Base-by-base conservation (phyloP, 2,113 vertebrate genomes). In the Menidia beryllina region DNA sequence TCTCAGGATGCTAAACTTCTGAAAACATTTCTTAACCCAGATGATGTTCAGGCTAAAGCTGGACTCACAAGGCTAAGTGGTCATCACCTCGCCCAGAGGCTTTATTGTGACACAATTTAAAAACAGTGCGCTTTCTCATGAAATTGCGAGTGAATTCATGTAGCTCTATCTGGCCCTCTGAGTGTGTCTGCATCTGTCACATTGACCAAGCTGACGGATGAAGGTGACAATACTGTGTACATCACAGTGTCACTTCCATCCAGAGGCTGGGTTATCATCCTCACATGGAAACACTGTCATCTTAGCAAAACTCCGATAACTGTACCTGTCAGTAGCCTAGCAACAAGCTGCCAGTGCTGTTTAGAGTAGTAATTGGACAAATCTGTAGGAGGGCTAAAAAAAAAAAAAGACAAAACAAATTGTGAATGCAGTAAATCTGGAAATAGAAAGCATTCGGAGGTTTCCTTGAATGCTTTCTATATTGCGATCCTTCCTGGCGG, bases 311-410 rank as follows among this genome's bases (percentile, higher is more conserved):
- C 52, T 34, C 47, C 13, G 27, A 41, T 60, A 50, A 53, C 59
- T 34, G n/a, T 86, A 88, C 79, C 86, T 87, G 82, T 30, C 39
- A 50, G 86, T 89, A 82, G 56, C 90, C 73, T 79, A 88, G 89
- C 90, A 88, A 92, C 89, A 66, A 78, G 26, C 68, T n/a, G 5
- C 24, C 15, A n/a, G 77, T n/a, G 17, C 49, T 50, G 69, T 76
- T 84, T 71, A 45, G 47, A 75, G 17, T 65, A 69, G 60, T 82
- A 86, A 89, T 81, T 72, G 69, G 53, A 76, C 25, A 82, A 77
- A 83, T 85, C 53, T 2, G 23, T 52, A 21, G 47, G 63, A 86
- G 48, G 45, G n/a, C n/a, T n/a, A 77, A 27, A 43, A 65, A 75
- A 51, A 67, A n/a, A 34, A 64, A 59, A 34, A 3, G 30, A 34